phyloP scores from a whole-genome alignment of 2,888 invertebrate species.

The Agonopterix heracliana region DNA sequence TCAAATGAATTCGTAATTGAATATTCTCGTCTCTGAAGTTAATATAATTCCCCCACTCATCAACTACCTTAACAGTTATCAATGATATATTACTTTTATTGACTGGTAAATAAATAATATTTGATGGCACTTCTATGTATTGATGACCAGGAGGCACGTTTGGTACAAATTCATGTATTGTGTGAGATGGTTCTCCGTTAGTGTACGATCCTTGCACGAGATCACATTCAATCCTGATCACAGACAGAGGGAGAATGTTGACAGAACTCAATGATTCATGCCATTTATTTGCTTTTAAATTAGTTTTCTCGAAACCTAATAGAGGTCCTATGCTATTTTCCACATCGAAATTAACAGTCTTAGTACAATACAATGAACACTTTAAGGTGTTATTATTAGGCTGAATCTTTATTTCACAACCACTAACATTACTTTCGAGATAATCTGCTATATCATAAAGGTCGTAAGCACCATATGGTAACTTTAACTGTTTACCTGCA shows the following conservation, averaged over 20 bases:
- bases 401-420: constrained; percentile 1
- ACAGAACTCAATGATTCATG: constrained; percentile 7
- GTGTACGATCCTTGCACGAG: constrained; percentile 20
- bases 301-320: constrained; percentile 4
- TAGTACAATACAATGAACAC: constrained; percentile 8
- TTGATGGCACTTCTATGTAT: not conserved
- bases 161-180: constrained; percentile 5
- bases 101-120: not conserved
- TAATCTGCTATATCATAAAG: constrained; percentile 11
- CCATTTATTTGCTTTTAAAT: constrained; percentile 6
- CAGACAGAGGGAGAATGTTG: constrained; percentile 7
- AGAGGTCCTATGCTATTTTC: constrained; percentile 3
- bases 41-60: constrained; percentile 6
- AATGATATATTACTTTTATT: constrained; percentile 1
- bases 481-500: constrained; percentile 16
- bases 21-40: constrained; percentile 9
- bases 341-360: constrained; percentile 7
- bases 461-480: constrained; percentile 26
- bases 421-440: constrained; percentile 10
- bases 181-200: constrained; percentile 2
- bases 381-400: constrained; percentile 29
- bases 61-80: constrained; percentile 1
- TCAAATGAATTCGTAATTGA: constrained; percentile 8
- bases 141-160: constrained; percentile 2
- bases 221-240: constrained; percentile 10